Evolutionary conservation across 2,797 vertebrate species (phyloP).

Genomic region (Ctenopoma multispine): DNA sequence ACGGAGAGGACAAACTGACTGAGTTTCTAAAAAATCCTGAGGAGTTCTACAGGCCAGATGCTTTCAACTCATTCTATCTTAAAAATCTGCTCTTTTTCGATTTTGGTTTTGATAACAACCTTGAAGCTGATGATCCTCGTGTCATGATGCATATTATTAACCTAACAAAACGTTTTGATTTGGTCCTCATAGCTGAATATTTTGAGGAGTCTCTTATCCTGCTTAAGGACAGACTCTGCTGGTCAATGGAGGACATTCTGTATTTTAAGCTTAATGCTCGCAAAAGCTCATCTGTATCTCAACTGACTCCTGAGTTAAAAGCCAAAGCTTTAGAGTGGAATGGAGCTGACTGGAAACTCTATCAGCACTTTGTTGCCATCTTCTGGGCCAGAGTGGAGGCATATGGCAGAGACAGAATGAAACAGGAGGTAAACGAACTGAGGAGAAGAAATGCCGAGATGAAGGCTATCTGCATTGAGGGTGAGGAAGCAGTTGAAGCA

Average conservation of each 20-base stretch:
- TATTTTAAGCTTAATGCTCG: conserved; percentile 94
- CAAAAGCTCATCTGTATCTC: conserved; percentile 82
- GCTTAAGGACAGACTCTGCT: conserved; percentile 92
- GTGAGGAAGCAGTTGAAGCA: conserved; percentile 86
- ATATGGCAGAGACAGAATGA: conserved; percentile 89
- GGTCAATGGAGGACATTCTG: conserved; percentile 91
- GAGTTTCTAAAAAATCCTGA: conserved; percentile 87
- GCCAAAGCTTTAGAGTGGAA: conserved; percentile 90
- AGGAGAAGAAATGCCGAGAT: conserved; percentile 88
- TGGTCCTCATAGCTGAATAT: conserved; percentile 92
- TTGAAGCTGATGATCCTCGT: conserved; percentile 80
- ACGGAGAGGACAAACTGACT: conserved; percentile 83
- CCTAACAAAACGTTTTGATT: conserved; percentile 86
- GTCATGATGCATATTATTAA: conserved; percentile 82
- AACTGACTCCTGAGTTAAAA: conserved; percentile 84
- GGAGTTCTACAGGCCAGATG: conserved; percentile 85
- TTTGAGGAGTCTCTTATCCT: conserved; percentile 96
- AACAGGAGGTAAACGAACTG: conserved; percentile 85
- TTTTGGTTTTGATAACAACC: conserved; percentile 90
- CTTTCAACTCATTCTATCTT: conserved; percentile 93
- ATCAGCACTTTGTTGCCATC: conserved; percentile 90
- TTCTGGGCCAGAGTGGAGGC: conserved; percentile 92
- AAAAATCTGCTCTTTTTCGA: conserved; percentile 95
- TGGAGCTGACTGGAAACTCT: conserved; percentile 89
- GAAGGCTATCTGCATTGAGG: conserved; percentile 88